Evolutionary conservation across 2,113 vertebrate genomes (phyloP), one percentile per base, ranked within the genome.

Genomic region (Chunga burmeisteri): DNA sequence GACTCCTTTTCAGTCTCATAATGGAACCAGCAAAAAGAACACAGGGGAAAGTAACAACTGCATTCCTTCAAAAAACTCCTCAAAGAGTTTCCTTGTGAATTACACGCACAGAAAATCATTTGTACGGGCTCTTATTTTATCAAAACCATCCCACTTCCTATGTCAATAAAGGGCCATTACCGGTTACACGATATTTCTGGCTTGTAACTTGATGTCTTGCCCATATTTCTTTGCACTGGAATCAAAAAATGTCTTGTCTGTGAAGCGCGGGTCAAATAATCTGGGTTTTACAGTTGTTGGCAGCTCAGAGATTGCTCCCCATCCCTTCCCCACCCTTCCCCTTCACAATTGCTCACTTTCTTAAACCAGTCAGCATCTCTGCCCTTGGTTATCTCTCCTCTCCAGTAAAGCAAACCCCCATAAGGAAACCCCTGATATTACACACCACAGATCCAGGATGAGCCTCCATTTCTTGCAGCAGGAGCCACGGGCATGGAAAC

Each of bases 141-240:
- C 94, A 88, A 94, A 96, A 70, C 74, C 94, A 94, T 67, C 91
- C 84, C 56, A 81, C 29, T 91, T 95, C 89, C 89, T 47, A 32
- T 68, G 81, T 67, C 91, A 88, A 26, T 86, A 89, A 81, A 59
- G 73, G 67, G 44, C 77, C 72, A 63, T 92, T 77, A 88, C 93
- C 63, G 34, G 61, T 87, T 89, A 72, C 56, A 90, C 78, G 81
- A 42, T 80, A 71, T 94, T 95, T 94, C 92, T 96, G 95, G 72
- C 92, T 27, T 80, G 79, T 40, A 82, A 82, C 42, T 93, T 62
- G 58, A 85, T 71, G 86, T 62, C 91, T 94, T 89, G 83, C 92
- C 83, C 2, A 0, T 52, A 70, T 88, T 95, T 78, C 91, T 86
- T 91, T 66, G 67, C 63, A 26, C 36, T 63, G 63, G 91, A 85